phyloP scores from a whole-genome alignment of 30 jellyfish, hydroid and myxozoan genomes.

The Aurelia aurita complex sp. Pacific region DNA sequence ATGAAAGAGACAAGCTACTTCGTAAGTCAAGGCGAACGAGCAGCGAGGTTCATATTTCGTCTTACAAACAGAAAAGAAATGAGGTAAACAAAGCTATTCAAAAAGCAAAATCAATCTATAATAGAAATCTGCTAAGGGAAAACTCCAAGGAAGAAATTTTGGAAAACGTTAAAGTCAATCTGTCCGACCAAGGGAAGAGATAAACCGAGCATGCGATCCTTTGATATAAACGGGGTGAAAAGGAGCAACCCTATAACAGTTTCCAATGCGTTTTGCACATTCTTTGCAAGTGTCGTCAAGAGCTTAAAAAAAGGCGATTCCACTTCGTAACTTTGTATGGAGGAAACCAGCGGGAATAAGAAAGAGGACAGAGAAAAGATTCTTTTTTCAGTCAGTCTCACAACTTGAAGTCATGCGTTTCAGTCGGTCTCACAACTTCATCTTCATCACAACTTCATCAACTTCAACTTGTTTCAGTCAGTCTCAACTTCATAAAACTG shows the following conservation, averaged over 20 bases:
- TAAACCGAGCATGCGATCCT: background rate
- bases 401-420: background rate
- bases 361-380: too few relatives aligned
- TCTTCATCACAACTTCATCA: too few relatives aligned
- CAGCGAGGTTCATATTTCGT: slow-evolving; percentile 23
- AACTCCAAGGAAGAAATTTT: background rate
- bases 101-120: too few relatives aligned
- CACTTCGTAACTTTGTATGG: slow-evolving; percentile 11
- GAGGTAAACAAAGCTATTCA: too few relatives aligned
- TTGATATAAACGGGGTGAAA: background rate
- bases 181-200: slow-evolving; percentile 19
- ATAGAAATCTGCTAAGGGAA: too few relatives aligned
- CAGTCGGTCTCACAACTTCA: background rate
- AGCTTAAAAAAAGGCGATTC: slow-evolving; percentile 19
- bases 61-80: background rate
- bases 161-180: slow-evolving; percentile 22
- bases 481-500: too few relatives aligned
- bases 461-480: too few relatives aligned
- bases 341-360: background rate
- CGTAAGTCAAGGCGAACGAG: too few relatives aligned
- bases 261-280: slow-evolving; percentile 37
- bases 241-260: slow-evolving; percentile 1
- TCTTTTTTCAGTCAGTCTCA: too few relatives aligned
- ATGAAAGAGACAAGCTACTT: too few relatives aligned
- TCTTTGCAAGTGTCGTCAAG: slow-evolving; percentile 28